Base-by-base conservation (phyloP, 2,797 vertebrate species). In the Sebastes iracundus region DNA sequence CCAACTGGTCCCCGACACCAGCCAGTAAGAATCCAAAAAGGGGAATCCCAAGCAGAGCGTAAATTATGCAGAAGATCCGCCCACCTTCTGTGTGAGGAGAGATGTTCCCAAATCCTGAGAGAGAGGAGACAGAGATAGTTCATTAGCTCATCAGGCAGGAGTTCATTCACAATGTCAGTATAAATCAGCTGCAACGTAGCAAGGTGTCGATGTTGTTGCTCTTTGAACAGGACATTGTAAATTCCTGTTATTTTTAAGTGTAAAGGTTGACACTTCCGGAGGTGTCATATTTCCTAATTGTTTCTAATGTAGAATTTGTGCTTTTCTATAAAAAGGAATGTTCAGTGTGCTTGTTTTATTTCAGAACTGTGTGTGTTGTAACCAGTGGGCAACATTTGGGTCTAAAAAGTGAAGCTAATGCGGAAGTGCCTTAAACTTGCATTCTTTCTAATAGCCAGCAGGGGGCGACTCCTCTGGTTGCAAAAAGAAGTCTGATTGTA, bases 11-110 rank as follows among this genome's bases (percentile, higher is more conserved):
- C 76, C 98, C 98, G 55, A 99, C 98, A 72, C 98, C 98, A 72
- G 98, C 98, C 95, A 99, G 88, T 46, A 99, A 91, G 95, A 99
- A 99, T 62, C 98, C 98, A 88, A 99, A 99, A 1, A 99, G 95
- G 22, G 98, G 98, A 85, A 99, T 99, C 91, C 98, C 98, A 88
- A 99, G 77, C 92, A 99, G 96, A 86, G 98, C 98, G 83, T 99
- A 99, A 89, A 99, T 97, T 84, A 99, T 98, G 79, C 98, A 99
- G 95, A 99, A 99, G 93, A 99, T 98, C 86, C 98, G 96, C 14
- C 98, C 98, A 56, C 98, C 97, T 95, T 98, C 96, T 71, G 98
- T 99, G 90, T 97, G 97, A 80, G 98, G 98, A 70, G 98, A 98
- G 90, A 97, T 98, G 93, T 99, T 99, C 91, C 98, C 98, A 93